These are phyloP conservation scores for Nasonia oneida DNA, from an alignment of 2,888 invertebrate genomes.

Conservation along the genomic window DNA sequence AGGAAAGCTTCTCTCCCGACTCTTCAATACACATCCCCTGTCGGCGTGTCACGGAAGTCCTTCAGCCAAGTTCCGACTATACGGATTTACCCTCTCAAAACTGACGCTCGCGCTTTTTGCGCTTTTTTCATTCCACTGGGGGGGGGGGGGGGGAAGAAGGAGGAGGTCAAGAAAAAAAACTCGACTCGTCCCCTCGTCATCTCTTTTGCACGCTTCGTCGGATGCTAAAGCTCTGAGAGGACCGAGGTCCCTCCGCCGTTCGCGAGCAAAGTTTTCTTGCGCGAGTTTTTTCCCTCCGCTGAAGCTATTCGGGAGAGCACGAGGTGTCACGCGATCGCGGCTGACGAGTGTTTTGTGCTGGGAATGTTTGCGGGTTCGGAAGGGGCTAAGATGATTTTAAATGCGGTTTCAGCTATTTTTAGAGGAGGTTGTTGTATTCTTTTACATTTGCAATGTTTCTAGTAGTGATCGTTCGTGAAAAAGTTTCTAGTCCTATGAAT, in stretches of 20 bases:
- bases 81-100: constrained; percentile 27
- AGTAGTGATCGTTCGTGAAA: not conserved
- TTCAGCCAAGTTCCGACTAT: not conserved
- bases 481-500: not conserved
- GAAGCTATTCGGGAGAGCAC: constrained; percentile 20
- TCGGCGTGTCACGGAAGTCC: constrained; percentile 11
- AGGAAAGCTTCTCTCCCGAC: constrained; percentile 34
- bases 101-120: constrained; percentile 29
- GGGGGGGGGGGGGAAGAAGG: not conserved
- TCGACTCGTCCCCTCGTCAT: constrained; percentile 35
- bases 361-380: not conserved
- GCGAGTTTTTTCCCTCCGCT: constrained; percentile 1
- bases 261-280: not conserved
- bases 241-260: not conserved
- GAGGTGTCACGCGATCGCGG: constrained; percentile 29
- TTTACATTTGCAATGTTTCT: not conserved
- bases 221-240: constrained; percentile 36
- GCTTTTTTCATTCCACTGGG: constrained; percentile 33
- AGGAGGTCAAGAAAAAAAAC: constrained; percentile 40
- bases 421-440: not conserved
- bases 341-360: constrained; percentile 36
- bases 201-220: constrained; percentile 55
- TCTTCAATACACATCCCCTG: not conserved
- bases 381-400: constrained; percentile 17
- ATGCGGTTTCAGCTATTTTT: constrained; percentile 4